Percentiles rank a stretch among this genome's conserved stretches.
Evolutionary conservation across 2,113 vertebrate genomes (phyloP).

Genomic region (Stictonetta naevosa): DNA sequence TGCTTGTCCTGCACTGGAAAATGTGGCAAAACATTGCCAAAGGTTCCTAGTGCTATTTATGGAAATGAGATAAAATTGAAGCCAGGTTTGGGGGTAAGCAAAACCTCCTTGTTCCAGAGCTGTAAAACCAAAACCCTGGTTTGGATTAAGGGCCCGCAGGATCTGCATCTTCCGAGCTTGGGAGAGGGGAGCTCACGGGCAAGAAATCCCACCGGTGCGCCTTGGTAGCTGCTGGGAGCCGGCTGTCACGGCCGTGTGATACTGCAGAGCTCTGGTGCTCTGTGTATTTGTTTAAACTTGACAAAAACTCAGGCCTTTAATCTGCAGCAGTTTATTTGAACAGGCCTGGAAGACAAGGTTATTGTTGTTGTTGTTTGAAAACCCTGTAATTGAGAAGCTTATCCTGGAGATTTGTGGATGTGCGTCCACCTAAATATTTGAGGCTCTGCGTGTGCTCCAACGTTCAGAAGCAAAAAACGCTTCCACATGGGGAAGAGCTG

Average conservation of each 20-base stretch:
- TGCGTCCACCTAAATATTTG: background rate
- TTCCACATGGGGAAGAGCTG: background rate
- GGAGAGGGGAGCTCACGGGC: background rate
- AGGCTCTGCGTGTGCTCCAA: background rate
- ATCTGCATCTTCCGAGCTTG: conserved; percentile 18
- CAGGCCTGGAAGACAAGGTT: background rate
- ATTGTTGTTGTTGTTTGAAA: conserved; percentile 25
- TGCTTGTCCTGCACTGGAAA: conserved; percentile 26
- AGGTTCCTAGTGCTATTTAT: conserved; percentile 63
- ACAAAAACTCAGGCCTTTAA: conserved; percentile 43
- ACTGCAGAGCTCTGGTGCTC: background rate
- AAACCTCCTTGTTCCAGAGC: conserved; percentile 37
- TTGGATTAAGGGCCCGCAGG: conserved; percentile 41
- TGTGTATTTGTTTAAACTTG: background rate
- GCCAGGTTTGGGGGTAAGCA: conserved; percentile 63
- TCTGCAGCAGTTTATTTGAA: conserved; percentile 56
- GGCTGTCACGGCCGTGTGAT: background rate
- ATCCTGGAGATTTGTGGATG: background rate
- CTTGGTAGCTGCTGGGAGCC: background rate
- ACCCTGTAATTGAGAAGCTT: background rate
- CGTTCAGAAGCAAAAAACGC: background rate
- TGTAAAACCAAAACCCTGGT: conserved; percentile 60
- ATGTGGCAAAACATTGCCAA: conserved; percentile 41
- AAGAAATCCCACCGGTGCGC: background rate
- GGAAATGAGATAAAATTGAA: conserved; percentile 73